A percentile compares a stretch with the other conserved stretches of the same genome.
Conservation (phyloP, 2,113 vertebrate species). For the Cercocebus atys region DNA sequence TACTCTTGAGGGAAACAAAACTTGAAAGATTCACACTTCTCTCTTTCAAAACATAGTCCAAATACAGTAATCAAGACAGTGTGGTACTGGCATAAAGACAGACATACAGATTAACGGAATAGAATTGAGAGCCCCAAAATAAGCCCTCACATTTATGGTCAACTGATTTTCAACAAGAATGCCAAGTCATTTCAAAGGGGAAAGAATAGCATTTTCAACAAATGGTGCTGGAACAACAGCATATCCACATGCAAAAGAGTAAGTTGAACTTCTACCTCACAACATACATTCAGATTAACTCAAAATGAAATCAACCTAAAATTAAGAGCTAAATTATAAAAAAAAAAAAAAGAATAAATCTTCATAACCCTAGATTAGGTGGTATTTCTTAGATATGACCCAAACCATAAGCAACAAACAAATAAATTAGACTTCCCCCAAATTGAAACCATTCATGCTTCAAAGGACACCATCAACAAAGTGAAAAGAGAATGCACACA, state of each 20-base stretch:
- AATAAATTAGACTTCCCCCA: neutral
- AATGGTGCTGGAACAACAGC: neutral
- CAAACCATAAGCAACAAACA: neutral
- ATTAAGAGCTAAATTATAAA: neutral
- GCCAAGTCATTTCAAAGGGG: neutral
- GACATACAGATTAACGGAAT: neutral
- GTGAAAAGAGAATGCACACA: neutral
- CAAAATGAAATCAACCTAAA: neutral
- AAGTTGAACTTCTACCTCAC: neutral
- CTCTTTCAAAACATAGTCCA: neutral
- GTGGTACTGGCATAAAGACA: neutral
- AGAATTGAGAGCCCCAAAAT: neutral
- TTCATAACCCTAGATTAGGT: neutral
- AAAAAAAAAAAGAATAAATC: neutral
- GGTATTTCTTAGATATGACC: neutral
- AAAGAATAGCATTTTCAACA: neutral
- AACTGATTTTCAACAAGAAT: neutral
- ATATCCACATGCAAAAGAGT: neutral
- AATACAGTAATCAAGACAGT: neutral
- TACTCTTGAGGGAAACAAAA: neutral
- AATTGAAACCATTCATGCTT: neutral
- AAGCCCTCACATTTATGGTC: neutral
- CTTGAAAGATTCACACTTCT: neutral
- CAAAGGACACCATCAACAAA: neutral
- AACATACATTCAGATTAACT: neutral